Evolutionary conservation across 2,888 invertebrate genomes (phyloP).

Genomic region (Dorcus parallelipipedus): DNA sequence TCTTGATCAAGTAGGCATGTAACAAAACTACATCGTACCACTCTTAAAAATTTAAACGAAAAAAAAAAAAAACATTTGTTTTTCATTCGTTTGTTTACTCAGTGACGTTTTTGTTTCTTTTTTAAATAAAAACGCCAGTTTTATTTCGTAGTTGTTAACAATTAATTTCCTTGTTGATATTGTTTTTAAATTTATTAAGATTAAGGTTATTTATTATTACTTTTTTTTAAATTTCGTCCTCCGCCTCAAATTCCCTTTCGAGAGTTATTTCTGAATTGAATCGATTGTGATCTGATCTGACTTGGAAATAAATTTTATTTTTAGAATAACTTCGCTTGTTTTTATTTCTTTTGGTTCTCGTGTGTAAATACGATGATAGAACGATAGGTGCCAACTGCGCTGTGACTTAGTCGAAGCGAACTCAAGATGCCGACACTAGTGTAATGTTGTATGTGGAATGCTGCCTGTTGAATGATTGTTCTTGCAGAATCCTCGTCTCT

Average conservation of each 20-base stretch:
- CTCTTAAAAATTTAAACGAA: no score
- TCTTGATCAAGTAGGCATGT: no score
- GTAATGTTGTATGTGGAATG: conserved; percentile 44
- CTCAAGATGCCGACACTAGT: conserved; percentile 6
- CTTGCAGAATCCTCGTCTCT: conserved; percentile 44
- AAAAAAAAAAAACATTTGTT: no score
- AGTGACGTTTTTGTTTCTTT: no score
- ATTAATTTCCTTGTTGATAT: no score
- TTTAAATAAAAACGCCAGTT: no score
- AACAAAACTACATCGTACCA: no score
- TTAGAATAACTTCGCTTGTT: conserved; percentile 10
- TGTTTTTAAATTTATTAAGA: background rate
- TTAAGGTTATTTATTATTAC: conserved; percentile 1
- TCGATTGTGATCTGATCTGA: conserved; percentile 12
- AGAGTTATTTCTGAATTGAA: background rate
- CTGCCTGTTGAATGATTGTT: conserved; percentile 49
- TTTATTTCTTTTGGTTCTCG: conserved; percentile 10
- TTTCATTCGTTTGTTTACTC: no score
- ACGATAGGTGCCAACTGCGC: background rate
- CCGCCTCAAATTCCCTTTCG: background rate
- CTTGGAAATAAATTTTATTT: conserved; percentile 19
- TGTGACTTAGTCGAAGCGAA: background rate
- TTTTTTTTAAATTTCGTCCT: conserved; percentile 4
- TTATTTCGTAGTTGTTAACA: no score
- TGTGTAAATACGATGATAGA: no score